These are phyloP conservation scores for Zoanthus sociatus DNA, from an alignment of 92 coral and sea anemone genomes.

Conservation along the genomic window DNA sequence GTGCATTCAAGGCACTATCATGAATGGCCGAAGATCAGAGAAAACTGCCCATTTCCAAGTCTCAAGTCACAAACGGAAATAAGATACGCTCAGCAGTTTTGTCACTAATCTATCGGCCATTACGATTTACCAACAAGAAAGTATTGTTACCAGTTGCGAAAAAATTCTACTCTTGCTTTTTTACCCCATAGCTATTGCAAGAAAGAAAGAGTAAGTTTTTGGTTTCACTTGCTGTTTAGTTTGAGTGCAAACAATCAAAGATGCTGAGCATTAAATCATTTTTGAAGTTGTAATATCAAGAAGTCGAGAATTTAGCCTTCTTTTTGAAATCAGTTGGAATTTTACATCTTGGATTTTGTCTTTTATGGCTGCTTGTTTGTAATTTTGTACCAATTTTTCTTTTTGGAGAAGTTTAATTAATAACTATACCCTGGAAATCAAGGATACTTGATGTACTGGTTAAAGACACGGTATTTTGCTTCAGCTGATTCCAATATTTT, in stretches of 20 bases:
- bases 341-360: no score
- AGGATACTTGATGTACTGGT: no score
- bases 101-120: slow-evolving; percentile 16
- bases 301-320: no score
- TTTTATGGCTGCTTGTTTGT: no score
- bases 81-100: slow-evolving; percentile 33
- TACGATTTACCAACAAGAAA: not conserved
- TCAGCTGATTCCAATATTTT: no score
- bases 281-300: no score
- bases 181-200: not conserved
- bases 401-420: no score
- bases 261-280: no score
- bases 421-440: no score
- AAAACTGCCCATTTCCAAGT: not conserved
- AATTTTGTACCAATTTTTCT: no score
- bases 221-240: not conserved
- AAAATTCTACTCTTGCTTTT: not conserved
- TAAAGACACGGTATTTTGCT: no score
- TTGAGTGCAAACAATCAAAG: not conserved
- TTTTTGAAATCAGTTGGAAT: no score
- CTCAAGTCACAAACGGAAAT: slow-evolving; percentile 37
- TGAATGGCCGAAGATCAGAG: slow-evolving; percentile 20
- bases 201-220: slow-evolving; percentile 21
- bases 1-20: slow-evolving; percentile 7
- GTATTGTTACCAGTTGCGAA: not conserved